Evolutionary conservation across 2,113 vertebrate species (phyloP).

Genomic region (Spilogale gracilis): DNA sequence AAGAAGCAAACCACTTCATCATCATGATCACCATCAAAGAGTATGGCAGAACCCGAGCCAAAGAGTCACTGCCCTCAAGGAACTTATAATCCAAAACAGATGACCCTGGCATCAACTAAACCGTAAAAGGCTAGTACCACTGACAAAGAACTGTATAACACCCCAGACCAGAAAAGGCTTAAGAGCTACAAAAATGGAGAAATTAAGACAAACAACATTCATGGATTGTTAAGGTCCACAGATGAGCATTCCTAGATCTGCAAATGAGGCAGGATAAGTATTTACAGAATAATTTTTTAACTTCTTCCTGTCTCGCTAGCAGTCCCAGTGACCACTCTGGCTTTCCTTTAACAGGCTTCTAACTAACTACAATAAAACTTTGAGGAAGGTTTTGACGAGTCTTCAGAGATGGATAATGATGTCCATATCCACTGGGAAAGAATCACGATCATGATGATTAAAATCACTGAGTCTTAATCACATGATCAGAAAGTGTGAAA

Average conservation of each 20-base stretch:
- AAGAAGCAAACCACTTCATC: slow-evolving; percentile 28
- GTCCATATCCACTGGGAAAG: slow-evolving; percentile 10
- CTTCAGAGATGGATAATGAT: slow-evolving; percentile 64
- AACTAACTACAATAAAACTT: slow-evolving; percentile 62
- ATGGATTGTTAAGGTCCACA: not conserved
- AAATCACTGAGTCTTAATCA: slow-evolving; percentile 10
- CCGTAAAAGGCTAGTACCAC: not conserved
- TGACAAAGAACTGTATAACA: not conserved
- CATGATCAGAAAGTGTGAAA: slow-evolving; percentile 40
- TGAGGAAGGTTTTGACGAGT: not conserved
- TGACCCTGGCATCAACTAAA: not conserved
- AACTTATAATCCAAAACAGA: slow-evolving; percentile 5
- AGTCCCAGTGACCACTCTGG: not conserved
- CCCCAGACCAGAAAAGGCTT: not conserved
- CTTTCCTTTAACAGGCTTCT: slow-evolving; percentile 56
- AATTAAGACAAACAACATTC: not conserved
- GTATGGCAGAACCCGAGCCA: not conserved
- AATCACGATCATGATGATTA: not conserved
- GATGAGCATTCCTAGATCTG: not conserved
- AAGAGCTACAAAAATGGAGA: not conserved
- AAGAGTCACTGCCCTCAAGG: slow-evolving; percentile 1
- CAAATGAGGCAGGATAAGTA: slow-evolving; percentile 22
- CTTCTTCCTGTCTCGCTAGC: not conserved
- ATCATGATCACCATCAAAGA: slow-evolving; percentile 37
- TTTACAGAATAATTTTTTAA: slow-evolving; percentile 17